Percentiles rank a stretch among this genome's conserved stretches.
Conservation (phyloP, 2,113 vertebrate species). For the Hippoglossus stenolepis region DNA sequence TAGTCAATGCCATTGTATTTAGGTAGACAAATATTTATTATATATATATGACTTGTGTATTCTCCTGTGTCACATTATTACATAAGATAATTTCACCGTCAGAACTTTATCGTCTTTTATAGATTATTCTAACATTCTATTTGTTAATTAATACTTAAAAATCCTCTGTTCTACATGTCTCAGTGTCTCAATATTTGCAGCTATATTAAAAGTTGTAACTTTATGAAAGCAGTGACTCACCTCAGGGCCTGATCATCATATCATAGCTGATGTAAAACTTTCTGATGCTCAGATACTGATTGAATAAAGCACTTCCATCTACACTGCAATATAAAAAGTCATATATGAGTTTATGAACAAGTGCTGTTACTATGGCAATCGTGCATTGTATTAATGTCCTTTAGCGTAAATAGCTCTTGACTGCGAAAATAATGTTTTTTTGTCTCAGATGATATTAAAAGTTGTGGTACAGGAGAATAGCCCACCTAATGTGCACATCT, state of each 20-base stretch:
- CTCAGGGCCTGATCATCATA: neutral
- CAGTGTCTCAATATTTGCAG: too few relatives aligned
- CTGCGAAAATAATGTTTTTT: neutral
- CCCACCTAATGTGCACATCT: neutral
- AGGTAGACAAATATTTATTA: neutral
- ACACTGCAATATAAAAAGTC: neutral
- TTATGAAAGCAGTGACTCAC: neutral
- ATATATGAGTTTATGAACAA: too few relatives aligned
- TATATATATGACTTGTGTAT: neutral
- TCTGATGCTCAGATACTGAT: neutral
- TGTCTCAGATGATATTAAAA: neutral
- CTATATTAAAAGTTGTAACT: neutral
- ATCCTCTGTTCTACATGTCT: too few relatives aligned
- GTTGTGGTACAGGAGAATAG: neutral
- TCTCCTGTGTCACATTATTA: neutral
- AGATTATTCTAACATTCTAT: too few relatives aligned
- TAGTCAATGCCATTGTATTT: neutral
- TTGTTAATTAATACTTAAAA: too few relatives aligned
- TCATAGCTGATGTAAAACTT: neutral
- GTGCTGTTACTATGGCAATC: neutral
- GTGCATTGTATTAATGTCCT: neutral
- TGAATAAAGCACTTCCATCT: neutral
- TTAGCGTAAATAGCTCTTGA: neutral
- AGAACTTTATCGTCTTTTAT: neutral
- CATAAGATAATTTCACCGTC: neutral